Base-by-base conservation (phyloP, 2,888 invertebrate genomes). In the Gymnocheta viridis region DNA sequence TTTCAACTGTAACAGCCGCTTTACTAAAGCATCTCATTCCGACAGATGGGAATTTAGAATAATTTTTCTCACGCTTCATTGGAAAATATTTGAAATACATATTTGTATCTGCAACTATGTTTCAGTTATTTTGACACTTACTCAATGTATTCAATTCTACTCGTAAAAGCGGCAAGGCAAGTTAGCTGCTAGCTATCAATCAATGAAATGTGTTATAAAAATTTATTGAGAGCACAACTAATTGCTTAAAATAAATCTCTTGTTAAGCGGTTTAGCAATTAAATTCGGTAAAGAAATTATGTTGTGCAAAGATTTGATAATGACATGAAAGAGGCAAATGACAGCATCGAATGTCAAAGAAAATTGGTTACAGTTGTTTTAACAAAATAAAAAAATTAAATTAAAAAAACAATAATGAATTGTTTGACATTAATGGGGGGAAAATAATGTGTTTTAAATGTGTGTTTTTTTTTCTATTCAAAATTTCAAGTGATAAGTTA, bases 181-280 rank as follows among this genome's bases (percentile, higher is more conserved):
- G n/a, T n/a, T n/a, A n/a, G n/a, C n/a, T n/a, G n/a, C n/a, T 10
- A 24, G 22, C n/a, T 17, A 10, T 17, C 22, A 35, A 38, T 74
- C 12, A 51, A 38, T 49, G 64, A 54, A 74, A 54, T 44, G 14
- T 41, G 17, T 19, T 35, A n/a, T 32, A 24, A 32, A 32, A 47
- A 32, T 66, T 58, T 47, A 77, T 77, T 67, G 58, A 14, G 58
- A 56, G 76, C 76, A 58, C 56, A 77, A 77, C 58, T 47, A 67
- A 67, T 67, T 7, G 47, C 24, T 56, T 24, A 35, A 54, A 76
- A 29, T 32, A 66, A 66, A 76, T 56, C n/a, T 54, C 2, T 56
- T 76, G 22, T 41, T 64, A 64, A 74, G 38, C 62, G 58, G 51
- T 64, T 35, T 35, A 10, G 47, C 29, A 51, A 64, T 41, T 27